Conservation (phyloP, 2,113 vertebrate genomes). For the Callipepla californica region DNA sequence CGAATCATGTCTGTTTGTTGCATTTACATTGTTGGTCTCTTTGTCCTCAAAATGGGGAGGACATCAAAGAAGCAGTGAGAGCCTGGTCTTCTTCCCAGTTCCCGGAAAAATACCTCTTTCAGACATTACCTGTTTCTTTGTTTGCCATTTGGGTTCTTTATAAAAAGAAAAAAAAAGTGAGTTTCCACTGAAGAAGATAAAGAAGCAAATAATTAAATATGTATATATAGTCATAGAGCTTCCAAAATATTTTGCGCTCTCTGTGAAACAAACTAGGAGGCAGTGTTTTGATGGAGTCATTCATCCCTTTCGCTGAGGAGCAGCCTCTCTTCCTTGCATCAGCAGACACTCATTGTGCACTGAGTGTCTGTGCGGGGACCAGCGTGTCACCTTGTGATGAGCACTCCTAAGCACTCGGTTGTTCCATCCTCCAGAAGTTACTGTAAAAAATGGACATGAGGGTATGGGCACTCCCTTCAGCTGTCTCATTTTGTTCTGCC, state of each 20-base stretch:
- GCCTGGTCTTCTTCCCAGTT: not conserved
- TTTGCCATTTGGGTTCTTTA: not conserved
- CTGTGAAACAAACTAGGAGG: not conserved
- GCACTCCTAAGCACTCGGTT: not conserved
- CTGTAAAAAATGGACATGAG: not conserved
- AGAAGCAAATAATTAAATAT: too few species aligned
- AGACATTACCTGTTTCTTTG: not conserved
- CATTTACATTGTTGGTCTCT: not conserved
- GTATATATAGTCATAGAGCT: not conserved
- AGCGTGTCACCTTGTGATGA: not conserved
- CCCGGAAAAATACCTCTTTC: not conserved
- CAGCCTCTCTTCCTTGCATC: not conserved
- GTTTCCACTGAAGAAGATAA: not conserved
- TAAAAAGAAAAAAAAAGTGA: not conserved
- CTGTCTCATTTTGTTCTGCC: not conserved
- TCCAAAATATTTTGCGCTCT: not conserved
- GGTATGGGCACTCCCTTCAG: not conserved
- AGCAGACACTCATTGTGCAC: not conserved
- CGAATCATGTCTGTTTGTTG: not conserved
- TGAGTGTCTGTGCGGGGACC: not conserved
- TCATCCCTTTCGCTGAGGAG: not conserved
- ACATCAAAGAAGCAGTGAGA: not conserved
- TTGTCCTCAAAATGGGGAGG: not conserved
- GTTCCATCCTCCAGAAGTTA: not conserved
- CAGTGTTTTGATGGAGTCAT: not conserved